Evolutionary conservation across 2,888 invertebrate genomes (phyloP).

Genomic region (Gortyna flavago): DNA sequence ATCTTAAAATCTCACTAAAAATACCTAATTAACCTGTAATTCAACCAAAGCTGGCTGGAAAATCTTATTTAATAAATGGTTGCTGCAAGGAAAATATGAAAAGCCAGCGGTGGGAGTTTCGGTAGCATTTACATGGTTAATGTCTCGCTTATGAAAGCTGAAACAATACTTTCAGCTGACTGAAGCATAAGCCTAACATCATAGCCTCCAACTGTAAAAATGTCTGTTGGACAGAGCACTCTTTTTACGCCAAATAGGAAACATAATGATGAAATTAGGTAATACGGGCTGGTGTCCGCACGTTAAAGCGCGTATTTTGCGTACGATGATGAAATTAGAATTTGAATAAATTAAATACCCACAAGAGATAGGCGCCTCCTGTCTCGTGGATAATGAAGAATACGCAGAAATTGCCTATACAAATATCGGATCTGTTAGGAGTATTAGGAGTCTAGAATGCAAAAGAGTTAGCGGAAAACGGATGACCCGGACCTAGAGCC

Average conservation of each 20-base stretch:
- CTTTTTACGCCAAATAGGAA: background rate
- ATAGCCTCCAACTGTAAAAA: background rate
- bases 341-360: too few relatives aligned
- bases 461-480: slow-evolving; percentile 20
- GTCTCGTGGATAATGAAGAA: too few relatives aligned
- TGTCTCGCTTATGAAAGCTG: background rate
- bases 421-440: background rate
- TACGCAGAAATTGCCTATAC: background rate
- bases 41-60: background rate
- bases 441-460: slow-evolving; percentile 17
- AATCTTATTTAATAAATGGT: background rate
- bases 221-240: too few relatives aligned
- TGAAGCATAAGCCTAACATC: background rate
- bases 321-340: background rate
- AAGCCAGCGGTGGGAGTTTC: background rate
- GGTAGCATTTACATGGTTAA: background rate
- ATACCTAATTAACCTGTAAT: background rate
- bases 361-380: background rate
- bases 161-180: background rate
- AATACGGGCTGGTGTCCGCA: background rate
- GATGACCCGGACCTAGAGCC: slow-evolving; percentile 17
- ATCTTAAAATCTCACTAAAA: background rate
- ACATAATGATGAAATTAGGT: background rate
- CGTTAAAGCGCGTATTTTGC: too few relatives aligned
- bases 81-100: too few relatives aligned